A percentile compares a stretch with the other conserved stretches of the same genome.
phyloP scores from a whole-genome alignment of 92 coral and sea anemone species.

The Blastomussa wellsi region DNA sequence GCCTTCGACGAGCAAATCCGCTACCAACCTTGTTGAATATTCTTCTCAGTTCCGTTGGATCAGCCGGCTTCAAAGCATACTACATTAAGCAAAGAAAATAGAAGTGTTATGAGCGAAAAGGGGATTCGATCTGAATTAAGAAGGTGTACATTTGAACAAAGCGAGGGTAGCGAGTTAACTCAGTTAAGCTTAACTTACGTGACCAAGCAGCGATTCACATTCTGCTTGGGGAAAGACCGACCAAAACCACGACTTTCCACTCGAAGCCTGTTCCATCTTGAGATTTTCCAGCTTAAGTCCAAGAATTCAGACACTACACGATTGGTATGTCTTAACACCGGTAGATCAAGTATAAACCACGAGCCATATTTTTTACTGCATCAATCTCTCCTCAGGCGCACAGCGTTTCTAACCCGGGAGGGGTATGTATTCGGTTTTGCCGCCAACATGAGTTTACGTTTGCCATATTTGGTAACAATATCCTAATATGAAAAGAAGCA shows the following conservation, averaged over 20 bases:
- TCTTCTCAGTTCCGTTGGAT: conserved; percentile 67
- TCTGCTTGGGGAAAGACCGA: conserved; percentile 30
- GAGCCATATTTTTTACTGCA: conserved; percentile 6
- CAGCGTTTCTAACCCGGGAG: conserved; percentile 6
- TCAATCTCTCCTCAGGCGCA: not conserved
- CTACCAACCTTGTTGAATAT: conserved; percentile 87
- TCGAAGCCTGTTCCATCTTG: conserved; percentile 26
- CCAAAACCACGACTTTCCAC: conserved; percentile 14
- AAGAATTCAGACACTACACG: not conserved
- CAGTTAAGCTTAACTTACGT: conserved; percentile 20
- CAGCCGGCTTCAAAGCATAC: conserved; percentile 90
- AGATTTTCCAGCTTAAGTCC: not conserved
- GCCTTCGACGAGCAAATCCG: too few relatives aligned
- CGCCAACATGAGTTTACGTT: conserved; percentile 43
- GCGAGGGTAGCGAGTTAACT: not conserved
- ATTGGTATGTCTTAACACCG: not conserved
- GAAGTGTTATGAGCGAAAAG: not conserved
- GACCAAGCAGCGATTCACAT: conserved; percentile 28
- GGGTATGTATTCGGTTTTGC: conserved; percentile 35
- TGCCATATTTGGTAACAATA: conserved; percentile 33
- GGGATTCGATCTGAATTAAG: not conserved
- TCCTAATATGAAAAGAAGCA: conserved; percentile 23
- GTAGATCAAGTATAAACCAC: conserved; percentile 7
- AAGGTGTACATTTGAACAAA: not conserved
- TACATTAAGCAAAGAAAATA: conserved; percentile 35